phyloP scores from a whole-genome alignment of 2,797 vertebrate species.

The Orientallactaga sibirica region DNA sequence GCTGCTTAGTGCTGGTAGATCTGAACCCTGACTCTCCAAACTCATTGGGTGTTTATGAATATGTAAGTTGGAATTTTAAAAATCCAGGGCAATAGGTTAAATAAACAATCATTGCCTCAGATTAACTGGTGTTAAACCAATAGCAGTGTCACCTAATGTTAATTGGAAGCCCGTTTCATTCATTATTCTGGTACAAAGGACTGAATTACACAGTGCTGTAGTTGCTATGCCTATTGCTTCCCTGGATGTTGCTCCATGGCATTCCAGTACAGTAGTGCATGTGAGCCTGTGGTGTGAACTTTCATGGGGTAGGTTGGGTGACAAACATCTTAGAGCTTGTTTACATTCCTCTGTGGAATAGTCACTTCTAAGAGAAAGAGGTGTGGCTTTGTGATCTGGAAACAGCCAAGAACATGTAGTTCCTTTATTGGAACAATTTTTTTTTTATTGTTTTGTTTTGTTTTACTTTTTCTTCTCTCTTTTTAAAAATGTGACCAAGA shows the following conservation, averaged over 20 bases:
- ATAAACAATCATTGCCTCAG: conserved; percentile 74
- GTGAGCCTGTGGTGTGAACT: conserved; percentile 39
- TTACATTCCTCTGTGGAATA: conserved; percentile 78
- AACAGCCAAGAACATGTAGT: conserved; percentile 73
- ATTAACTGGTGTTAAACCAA: conserved; percentile 76
- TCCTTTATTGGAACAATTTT: conserved; percentile 62
- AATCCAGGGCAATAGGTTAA: conserved; percentile 73
- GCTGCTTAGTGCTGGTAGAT: neutral
- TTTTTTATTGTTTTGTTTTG: conserved; percentile 15
- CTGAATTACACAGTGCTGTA: conserved; percentile 16
- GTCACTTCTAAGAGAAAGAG: conserved; percentile 78
- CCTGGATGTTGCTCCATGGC: conserved; percentile 17
- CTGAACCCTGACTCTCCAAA: conserved; percentile 39
- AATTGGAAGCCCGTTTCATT: conserved; percentile 70
- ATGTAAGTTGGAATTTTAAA: conserved; percentile 63
- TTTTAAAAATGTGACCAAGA: too few species aligned
- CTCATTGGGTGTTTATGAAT: conserved; percentile 44
- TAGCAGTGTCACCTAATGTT: conserved; percentile 75
- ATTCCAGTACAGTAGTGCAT: conserved; percentile 33
- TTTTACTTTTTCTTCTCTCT: too few species aligned
- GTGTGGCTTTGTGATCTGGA: conserved; percentile 71
- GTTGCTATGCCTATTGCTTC: neutral
- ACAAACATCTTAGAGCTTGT: conserved; percentile 78
- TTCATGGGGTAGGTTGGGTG: conserved; percentile 70
- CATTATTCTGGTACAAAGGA: conserved; percentile 67